Evolutionary conservation across 2,113 vertebrate species (phyloP).

Genomic region (Aphelocoma coerulescens): DNA sequence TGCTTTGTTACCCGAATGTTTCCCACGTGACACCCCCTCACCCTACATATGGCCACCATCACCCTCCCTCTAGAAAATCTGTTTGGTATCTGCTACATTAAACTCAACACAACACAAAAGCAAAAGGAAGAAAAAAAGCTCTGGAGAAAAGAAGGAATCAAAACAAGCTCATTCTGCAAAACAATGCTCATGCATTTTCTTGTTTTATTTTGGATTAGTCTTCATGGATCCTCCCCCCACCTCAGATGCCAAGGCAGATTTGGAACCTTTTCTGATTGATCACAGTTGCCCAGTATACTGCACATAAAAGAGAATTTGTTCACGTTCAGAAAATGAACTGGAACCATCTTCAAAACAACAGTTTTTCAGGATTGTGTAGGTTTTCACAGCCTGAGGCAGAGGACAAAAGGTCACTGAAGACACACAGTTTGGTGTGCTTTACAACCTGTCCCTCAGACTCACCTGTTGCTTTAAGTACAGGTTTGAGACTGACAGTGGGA

Average conservation of each 20-base stretch:
- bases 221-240: neutral
- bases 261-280: neutral
- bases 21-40: neutral
- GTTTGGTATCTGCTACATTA: neutral
- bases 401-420: neutral
- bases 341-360: neutral
- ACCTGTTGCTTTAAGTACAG: neutral
- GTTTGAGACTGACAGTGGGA: neutral
- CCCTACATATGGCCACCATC: neutral
- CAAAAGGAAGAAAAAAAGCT: neutral
- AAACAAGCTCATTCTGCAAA: neutral
- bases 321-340: neutral
- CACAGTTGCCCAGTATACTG: neutral
- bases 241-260: neutral
- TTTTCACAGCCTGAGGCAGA: neutral
- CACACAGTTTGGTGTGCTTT: neutral
- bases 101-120: neutral
- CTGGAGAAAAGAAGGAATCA: neutral
- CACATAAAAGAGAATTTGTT: neutral
- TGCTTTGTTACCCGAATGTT: neutral
- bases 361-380: neutral
- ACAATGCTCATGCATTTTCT: neutral
- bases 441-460: neutral
- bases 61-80: neutral
- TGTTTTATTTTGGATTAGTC: constrained; percentile 12